A percentile compares a stretch with the other conserved stretches of the same genome.
Conservation (phyloP, 2,888 invertebrate genomes). For the Dynastes tityus region DNA sequence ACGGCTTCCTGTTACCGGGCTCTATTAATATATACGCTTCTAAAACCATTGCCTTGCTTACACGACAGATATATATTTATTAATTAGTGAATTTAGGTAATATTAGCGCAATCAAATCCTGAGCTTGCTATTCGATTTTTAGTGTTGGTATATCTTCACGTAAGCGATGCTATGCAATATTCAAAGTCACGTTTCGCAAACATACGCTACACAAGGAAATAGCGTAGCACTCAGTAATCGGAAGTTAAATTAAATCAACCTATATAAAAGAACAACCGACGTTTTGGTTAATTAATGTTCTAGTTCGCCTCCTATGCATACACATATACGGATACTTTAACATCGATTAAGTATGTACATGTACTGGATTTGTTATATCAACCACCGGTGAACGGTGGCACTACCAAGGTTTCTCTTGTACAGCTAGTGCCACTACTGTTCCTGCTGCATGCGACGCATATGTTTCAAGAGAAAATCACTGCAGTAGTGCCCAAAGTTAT, state of each 20-base stretch:
- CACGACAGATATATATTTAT: too few relatives aligned
- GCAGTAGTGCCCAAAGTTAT: neutral
- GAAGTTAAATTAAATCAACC: constrained; percentile 8
- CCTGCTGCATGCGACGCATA: neutral
- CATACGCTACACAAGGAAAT: neutral
- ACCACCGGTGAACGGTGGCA: neutral
- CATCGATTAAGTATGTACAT: neutral
- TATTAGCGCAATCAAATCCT: too few relatives aligned
- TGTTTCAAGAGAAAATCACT: neutral
- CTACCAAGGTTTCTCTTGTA: neutral
- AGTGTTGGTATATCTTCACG: too few relatives aligned
- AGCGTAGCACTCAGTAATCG: neutral
- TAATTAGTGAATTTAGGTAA: too few relatives aligned
- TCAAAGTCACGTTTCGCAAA: constrained; percentile 3
- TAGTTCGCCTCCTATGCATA: constrained; percentile 3
- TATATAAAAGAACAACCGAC: neutral
- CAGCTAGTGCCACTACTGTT: neutral
- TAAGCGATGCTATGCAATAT: neutral
- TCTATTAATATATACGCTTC: too few relatives aligned
- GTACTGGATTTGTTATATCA: neutral
- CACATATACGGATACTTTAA: neutral
- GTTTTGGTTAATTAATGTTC: constrained; percentile 11
- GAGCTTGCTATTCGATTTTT: too few relatives aligned
- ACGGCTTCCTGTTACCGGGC: too few relatives aligned
- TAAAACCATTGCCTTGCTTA: too few relatives aligned